Base-by-base conservation (phyloP, 2,113 vertebrate species). In the Antigone vipio region DNA sequence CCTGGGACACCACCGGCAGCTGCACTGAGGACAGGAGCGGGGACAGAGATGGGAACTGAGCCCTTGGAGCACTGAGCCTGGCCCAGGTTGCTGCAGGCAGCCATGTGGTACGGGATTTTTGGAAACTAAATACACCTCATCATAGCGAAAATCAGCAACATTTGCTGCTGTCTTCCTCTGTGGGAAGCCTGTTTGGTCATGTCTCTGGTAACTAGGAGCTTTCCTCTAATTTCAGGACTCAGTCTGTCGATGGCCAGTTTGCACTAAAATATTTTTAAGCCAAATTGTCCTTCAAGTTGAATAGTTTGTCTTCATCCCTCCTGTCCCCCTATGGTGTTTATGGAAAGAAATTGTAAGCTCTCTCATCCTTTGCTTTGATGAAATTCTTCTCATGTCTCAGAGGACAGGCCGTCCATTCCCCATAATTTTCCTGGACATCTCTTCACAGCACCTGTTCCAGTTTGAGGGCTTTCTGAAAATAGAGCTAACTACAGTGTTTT, bases 331-430 rank as follows among this genome's bases (percentile, higher is more conserved):
- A 42, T 0, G 1, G 35, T 88, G 47, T 76, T 92, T 77, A 74
- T 12, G 21, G 30, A 66, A 8, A 88, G 56, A 85, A 93, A 73
- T 85, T 2, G 3, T 45, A 83, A 91, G 32, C 13, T 91, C 49
- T 45, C 24, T 89, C 30, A 62, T 60, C 38, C 38, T 93, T 69
- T 66, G 45, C 74, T 97, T 85, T 96, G 58, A 26, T 80, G 59
- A 85, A 90, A 53, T 88, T 92, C 35, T 94, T 78, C 35, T 59
- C 3, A 0, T 45, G 35, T 76, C 15, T 79, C 47, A 58, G 7
- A 79, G 44, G 69, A 76, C 22, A 58, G 27, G 34, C 56, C 81
- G 16, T 79, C 32, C 3, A 0, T 79, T 85, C 71, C 58, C 40
- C 11, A 0, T 79, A 66, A 62, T 62, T 85, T 87, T 93, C 53